A percentile compares a stretch with the other conserved stretches of the same genome.
Conservation (phyloP, 2,797 vertebrate species). For the Parauchenoglanis punctatus region DNA sequence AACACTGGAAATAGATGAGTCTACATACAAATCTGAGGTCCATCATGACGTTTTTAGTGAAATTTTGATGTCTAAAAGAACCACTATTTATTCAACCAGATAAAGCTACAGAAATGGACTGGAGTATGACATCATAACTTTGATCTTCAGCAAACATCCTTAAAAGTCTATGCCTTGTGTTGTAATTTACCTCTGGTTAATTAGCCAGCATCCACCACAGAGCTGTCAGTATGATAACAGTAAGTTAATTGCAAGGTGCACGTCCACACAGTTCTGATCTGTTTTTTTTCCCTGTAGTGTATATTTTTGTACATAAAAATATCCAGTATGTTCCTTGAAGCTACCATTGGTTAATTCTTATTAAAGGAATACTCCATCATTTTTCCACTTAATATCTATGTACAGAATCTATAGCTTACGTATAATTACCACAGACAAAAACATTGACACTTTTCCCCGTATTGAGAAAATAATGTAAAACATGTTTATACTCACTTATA, state of each 20-base stretch:
- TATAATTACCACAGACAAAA: background rate
- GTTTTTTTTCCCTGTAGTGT: background rate
- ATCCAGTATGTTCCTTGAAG: background rate
- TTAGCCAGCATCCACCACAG: background rate
- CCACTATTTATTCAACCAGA: background rate
- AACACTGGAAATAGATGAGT: background rate
- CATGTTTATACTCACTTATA: background rate
- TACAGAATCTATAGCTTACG: background rate
- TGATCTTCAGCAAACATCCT: background rate
- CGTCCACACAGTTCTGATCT: background rate
- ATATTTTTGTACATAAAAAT: background rate
- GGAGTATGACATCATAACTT: background rate
- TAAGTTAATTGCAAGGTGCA: background rate
- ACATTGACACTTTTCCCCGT: background rate
- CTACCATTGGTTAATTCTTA: background rate
- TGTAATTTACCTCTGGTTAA: background rate
- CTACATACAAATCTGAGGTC: background rate
- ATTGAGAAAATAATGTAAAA: too few relatives aligned
- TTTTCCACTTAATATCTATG: background rate
- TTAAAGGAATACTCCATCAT: background rate
- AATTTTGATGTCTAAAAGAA: background rate
- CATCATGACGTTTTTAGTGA: conserved; percentile 11
- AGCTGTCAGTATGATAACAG: conserved; percentile 6
- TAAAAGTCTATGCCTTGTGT: background rate
- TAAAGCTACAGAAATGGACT: background rate